Conservation (phyloP, 2,797 vertebrate species). For the Emys orbicularis region DNA sequence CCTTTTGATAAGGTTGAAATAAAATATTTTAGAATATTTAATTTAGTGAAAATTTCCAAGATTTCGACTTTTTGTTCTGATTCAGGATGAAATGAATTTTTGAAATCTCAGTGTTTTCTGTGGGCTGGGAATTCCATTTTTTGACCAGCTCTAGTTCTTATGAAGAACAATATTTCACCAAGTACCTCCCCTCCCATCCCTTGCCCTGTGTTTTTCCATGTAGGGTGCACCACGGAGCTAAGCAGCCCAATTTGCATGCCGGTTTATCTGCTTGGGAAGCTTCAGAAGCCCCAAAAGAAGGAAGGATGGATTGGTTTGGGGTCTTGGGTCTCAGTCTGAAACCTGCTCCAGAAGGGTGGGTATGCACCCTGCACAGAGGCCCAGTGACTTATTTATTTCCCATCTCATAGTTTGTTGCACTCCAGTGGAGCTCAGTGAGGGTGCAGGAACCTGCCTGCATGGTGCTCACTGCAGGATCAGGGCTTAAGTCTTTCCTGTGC, state of each 20-base stretch:
- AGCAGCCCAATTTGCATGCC: neutral
- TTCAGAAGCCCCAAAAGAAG: rapidly evolving
- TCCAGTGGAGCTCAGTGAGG: neutral
- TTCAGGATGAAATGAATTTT: neutral
- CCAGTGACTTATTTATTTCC: rapidly evolving
- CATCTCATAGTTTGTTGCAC: rapidly evolving
- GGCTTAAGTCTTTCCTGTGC: neutral
- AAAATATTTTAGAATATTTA: neutral
- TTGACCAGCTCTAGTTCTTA: neutral
- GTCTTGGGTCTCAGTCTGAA: neutral
- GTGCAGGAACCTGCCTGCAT: neutral
- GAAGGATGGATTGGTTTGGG: neutral
- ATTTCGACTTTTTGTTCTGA: neutral
- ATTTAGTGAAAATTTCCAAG: neutral
- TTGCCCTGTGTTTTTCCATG: neutral
- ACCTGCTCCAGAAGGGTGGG: rapidly evolving
- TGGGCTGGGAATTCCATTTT: neutral
- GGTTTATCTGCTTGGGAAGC: rapidly evolving
- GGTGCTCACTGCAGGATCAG: rapidly evolving
- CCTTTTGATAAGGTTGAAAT: neutral
- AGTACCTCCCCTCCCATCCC: rapidly evolving
- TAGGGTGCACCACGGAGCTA: neutral
- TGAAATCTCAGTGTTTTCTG: neutral
- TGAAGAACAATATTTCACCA: neutral
- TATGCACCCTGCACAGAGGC: too few species aligned